phyloP scores from a whole-genome alignment of 2,888 invertebrate genomes.

The Chrysolina oricalcia region DNA sequence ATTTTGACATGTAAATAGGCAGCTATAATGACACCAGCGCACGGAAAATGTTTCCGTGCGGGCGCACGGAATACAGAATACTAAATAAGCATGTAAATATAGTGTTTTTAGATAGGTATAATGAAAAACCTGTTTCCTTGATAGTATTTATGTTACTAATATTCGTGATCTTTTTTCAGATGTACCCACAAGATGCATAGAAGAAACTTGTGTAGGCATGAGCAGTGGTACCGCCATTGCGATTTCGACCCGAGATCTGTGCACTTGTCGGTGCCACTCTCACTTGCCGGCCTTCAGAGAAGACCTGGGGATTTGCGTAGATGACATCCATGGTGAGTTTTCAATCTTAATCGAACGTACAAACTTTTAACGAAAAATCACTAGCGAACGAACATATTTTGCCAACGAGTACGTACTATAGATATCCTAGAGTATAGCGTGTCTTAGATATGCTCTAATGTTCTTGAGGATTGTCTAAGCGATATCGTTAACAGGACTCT shows the following conservation, averaged over 20 bases:
- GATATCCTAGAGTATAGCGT: no score
- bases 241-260: conserved; percentile 69
- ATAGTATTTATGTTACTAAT: background rate
- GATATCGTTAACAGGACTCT: no score
- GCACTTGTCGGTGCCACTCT: conserved; percentile 86
- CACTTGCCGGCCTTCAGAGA: conserved; percentile 87
- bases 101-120: no score
- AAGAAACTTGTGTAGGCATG: conserved; percentile 79
- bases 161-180: conserved; percentile 61
- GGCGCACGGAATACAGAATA: no score
- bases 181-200: conserved; percentile 74
- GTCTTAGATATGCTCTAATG: no score
- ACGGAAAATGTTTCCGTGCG: no score
- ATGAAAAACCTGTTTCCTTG: background rate
- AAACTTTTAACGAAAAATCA: background rate
- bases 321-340: conserved; percentile 86
- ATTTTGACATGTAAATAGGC: no score
- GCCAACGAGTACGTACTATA: background rate
- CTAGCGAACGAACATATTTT: background rate
- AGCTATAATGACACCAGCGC: no score
- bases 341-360: background rate
- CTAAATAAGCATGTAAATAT: no score
- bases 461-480: no score
- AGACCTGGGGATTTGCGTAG: conserved; percentile 88
- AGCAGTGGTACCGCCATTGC: conserved; percentile 80